Evolutionary conservation across 2,888 invertebrate genomes (phyloP).

Genomic region (Eurytoma californica): DNA sequence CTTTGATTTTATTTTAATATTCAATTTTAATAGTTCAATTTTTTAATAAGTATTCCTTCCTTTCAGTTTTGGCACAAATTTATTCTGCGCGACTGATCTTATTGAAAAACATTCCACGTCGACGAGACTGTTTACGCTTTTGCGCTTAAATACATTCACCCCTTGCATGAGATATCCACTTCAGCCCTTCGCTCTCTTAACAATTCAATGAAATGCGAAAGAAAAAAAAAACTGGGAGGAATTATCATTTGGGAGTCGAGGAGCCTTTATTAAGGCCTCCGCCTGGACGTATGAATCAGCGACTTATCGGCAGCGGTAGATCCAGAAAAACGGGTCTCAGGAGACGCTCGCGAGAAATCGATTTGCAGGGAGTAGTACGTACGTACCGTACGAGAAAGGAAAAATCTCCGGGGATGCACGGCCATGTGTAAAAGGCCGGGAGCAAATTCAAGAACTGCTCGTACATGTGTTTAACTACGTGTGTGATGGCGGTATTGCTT

Average conservation of each 20-base stretch:
- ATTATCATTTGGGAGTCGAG: neutral
- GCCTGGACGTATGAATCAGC: conserved; percentile 23
- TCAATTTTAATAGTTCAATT: no score
- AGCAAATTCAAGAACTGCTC: conserved; percentile 4
- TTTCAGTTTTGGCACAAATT: no score
- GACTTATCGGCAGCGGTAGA: conserved; percentile 10
- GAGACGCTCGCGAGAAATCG: neutral
- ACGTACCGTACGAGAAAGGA: neutral
- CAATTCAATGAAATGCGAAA: neutral
- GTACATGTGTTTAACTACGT: no score
- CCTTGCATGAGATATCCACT: neutral
- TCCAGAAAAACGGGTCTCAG: conserved; percentile 22
- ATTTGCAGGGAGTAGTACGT: neutral
- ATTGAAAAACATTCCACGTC: no score
- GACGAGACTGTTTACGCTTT: no score
- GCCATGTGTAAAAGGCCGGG: conserved; percentile 18
- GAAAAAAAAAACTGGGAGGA: neutral
- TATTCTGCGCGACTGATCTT: no score
- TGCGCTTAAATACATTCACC: no score
- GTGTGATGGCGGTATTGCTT: no score
- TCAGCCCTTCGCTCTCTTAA: neutral
- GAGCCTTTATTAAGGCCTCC: conserved; percentile 9
- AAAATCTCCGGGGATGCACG: conserved; percentile 4
- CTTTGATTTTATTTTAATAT: no score
- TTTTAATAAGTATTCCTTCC: no score